phyloP scores from a whole-genome alignment of 2,797 vertebrate genomes.

The Balearica regulorum region DNA sequence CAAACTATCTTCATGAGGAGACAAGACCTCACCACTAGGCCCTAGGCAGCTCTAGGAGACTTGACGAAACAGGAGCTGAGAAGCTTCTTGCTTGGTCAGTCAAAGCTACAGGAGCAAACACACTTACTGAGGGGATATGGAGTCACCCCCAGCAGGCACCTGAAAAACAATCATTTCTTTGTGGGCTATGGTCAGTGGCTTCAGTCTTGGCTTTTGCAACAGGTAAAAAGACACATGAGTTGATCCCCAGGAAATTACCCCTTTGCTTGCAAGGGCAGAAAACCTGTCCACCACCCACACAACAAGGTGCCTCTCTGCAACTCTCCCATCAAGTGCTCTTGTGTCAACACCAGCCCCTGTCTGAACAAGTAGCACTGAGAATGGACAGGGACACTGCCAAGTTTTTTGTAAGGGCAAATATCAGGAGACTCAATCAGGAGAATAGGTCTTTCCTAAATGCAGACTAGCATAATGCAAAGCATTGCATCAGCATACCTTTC shows the following conservation, averaged over 20 bases:
- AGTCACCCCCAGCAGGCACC: background rate
- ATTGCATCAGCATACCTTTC: background rate
- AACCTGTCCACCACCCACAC: background rate
- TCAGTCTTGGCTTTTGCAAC: background rate
- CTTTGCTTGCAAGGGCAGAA: background rate
- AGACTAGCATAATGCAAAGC: background rate
- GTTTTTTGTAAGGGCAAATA: background rate
- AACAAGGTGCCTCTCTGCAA: background rate
- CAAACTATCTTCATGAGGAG: background rate
- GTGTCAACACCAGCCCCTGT: background rate
- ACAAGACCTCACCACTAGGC: background rate
- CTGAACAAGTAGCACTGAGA: background rate
- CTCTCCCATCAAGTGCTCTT: background rate
- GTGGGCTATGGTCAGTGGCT: background rate
- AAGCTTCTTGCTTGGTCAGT: background rate
- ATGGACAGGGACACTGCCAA: background rate
- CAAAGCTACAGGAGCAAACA: background rate
- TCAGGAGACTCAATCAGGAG: background rate
- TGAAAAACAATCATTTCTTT: background rate
- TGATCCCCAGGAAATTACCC: background rate
- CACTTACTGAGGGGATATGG: background rate
- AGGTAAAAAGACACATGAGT: background rate
- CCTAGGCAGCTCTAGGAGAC: background rate
- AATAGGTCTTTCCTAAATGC: background rate
- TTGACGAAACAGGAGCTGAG: background rate